phyloP scores from a whole-genome alignment of 1,140 invertebrate species.

The Tetranychus urticae region DNA sequence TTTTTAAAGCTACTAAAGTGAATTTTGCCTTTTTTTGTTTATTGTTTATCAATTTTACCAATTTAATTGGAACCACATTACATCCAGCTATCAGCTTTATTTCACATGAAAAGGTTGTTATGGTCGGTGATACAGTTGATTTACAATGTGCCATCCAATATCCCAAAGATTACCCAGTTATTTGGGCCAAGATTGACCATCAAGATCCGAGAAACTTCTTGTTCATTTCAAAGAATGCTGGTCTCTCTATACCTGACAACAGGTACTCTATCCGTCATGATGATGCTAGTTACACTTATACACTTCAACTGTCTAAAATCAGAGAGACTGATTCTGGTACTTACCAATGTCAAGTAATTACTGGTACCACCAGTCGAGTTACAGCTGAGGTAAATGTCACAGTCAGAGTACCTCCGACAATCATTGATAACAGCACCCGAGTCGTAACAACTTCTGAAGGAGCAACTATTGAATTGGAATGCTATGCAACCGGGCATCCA shows the following conservation, averaged over 20 bases:
- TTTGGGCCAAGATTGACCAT: slow-evolving; percentile 12
- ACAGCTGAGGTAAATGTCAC: slow-evolving; percentile 8
- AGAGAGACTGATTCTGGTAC: slow-evolving; percentile 74
- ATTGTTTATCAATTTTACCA: too few species aligned
- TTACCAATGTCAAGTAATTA: slow-evolving; percentile 63
- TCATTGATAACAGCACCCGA: slow-evolving; percentile 72
- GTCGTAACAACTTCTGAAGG: slow-evolving; percentile 58
- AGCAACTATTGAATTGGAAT: slow-evolving; percentile 50
- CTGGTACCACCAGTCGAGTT: slow-evolving; percentile 43
- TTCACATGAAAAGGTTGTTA: slow-evolving; percentile 66
- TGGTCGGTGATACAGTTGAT: slow-evolving; percentile 66
- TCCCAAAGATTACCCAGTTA: slow-evolving; percentile 39
- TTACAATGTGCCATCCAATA: slow-evolving; percentile 71
- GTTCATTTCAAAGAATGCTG: slow-evolving; percentile 44
- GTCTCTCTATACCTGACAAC: slow-evolving; percentile 53
- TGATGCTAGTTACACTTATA: slow-evolving; percentile 46
- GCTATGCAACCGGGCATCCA: slow-evolving; percentile 53
- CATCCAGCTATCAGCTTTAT: slow-evolving; percentile 66
- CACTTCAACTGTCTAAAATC: slow-evolving; percentile 64
- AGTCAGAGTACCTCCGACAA: slow-evolving; percentile 43
- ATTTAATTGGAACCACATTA: too few species aligned
- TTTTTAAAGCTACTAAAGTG: too few species aligned
- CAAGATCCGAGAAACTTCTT: slow-evolving; percentile 7
- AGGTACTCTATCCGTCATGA: slow-evolving; percentile 61
- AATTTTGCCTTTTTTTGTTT: too few species aligned